phyloP scores from a whole-genome alignment of 2,797 vertebrate genomes.

The Sebastes paucispinis region DNA sequence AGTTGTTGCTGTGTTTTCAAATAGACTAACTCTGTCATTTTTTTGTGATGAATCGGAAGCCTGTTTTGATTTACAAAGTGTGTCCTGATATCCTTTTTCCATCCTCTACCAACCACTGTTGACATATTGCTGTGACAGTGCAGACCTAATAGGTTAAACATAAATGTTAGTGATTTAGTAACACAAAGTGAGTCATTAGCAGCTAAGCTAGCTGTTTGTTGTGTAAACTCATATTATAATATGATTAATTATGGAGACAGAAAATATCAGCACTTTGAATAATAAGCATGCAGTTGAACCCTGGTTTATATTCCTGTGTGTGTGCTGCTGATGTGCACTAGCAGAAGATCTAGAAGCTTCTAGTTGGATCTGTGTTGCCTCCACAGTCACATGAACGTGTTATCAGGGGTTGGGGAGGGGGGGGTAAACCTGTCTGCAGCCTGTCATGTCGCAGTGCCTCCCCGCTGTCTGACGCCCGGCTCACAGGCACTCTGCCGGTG shows the following conservation, averaged over 20 bases:
- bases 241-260: not conserved
- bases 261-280: not conserved
- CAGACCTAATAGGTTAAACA: not conserved
- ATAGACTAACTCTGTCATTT: not conserved
- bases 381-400: conserved; percentile 9
- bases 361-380: not conserved
- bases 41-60: not conserved
- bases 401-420: not conserved
- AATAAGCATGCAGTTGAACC: not conserved
- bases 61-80: not conserved
- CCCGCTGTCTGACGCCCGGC: conserved; percentile 37
- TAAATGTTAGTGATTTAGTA: not conserved
- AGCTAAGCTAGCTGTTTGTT: not conserved
- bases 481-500: conserved; percentile 31
- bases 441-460: conserved; percentile 43
- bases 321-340: not conserved
- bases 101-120: not conserved
- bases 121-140: not conserved
- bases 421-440: conserved; percentile 47
- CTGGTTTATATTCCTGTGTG: not conserved
- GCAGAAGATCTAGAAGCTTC: conserved; percentile 12
- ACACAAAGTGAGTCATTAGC: not conserved
- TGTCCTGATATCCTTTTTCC: not conserved
- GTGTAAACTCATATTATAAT: not conserved
- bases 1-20: not conserved